Evolutionary conservation across 64 coral and sea anemone genomes (phyloP), one percentile per base, ranked within the genome.

Genomic region (Pocillopora damicornis): DNA sequence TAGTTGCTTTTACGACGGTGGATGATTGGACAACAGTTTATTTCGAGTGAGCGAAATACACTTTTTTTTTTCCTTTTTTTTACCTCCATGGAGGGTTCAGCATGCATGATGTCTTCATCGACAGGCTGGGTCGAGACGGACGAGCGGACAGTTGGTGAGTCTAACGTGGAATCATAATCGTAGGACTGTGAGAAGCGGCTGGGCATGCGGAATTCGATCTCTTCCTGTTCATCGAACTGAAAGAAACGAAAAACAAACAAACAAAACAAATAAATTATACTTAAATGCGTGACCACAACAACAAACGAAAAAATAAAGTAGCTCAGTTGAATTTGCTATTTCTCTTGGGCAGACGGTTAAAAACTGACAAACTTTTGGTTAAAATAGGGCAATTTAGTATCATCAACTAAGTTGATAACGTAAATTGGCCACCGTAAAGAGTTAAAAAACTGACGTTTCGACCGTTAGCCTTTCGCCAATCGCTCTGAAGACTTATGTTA

Each of bases 111-210:
- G 59, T 69, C 88, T 51, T 98, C 95, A 1, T 98, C 95, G 38
- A 93, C 89, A 61, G 86, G 89, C 45, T 93, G 95, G 18, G 78
- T 86, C n/a, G 95, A 98, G 22, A 83, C 60, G 0, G 87, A 93
- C 69, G 95, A 98, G 14, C 95, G 92, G 59, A 89, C 66, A 59
- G 95, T 98, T 62, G 95, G 95, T 18, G 95, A 98, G 58, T 98
- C 95, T 30, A 86, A 76, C 63, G 69, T 73, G 5, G 95, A 86
- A 38, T 98, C 95, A 61, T 94, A 88, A 63, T 98, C 95, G 20
- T 82, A 94, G 35, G 51, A 89, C 36, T 73, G 88, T 1, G 95
- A 98, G 68, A 86, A 94, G 84, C 95, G 92, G 38, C 80, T 84
- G 38, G 79, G 94, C 14, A 87, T 88, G 36, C 71, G 88, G 92